Evolutionary conservation across 2,113 vertebrate species (phyloP).

Genomic region (Cyprinodon tularosa): DNA sequence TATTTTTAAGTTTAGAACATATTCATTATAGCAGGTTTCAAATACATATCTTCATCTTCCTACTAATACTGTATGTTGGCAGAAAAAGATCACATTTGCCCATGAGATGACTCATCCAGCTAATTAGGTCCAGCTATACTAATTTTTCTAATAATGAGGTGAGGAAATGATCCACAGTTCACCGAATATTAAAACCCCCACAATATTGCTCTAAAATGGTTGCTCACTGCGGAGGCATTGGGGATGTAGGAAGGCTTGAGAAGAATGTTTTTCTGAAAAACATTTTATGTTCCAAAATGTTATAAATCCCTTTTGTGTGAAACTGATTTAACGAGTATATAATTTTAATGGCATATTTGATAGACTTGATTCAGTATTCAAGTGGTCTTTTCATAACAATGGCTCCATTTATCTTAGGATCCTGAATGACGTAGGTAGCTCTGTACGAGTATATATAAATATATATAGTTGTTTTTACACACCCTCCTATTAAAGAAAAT

Average conservation of each 20-base stretch:
- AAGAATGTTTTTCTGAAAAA: background rate
- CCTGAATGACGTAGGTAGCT: too few species aligned
- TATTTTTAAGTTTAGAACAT: background rate
- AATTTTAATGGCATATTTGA: background rate
- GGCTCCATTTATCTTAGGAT: too few species aligned
- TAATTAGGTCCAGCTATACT: background rate
- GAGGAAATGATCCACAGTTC: slow-evolving; percentile 4
- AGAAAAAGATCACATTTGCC: background rate
- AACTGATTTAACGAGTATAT: background rate
- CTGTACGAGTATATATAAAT: too few species aligned
- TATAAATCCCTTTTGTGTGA: background rate
- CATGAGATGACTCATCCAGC: background rate
- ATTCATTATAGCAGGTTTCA: background rate
- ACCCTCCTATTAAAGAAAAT: too few species aligned
- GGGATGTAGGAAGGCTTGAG: background rate
- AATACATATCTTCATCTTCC: background rate
- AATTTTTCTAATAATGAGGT: background rate
- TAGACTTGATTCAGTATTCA: too few species aligned
- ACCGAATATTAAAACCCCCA: background rate
- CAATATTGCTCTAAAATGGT: background rate
- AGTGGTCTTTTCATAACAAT: too few species aligned
- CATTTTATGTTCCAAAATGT: background rate
- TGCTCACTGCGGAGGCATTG: background rate
- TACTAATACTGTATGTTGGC: background rate
- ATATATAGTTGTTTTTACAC: too few species aligned